Evolutionary conservation across 2,888 invertebrate species (phyloP).

Genomic region (Crocallis elinguaria): DNA sequence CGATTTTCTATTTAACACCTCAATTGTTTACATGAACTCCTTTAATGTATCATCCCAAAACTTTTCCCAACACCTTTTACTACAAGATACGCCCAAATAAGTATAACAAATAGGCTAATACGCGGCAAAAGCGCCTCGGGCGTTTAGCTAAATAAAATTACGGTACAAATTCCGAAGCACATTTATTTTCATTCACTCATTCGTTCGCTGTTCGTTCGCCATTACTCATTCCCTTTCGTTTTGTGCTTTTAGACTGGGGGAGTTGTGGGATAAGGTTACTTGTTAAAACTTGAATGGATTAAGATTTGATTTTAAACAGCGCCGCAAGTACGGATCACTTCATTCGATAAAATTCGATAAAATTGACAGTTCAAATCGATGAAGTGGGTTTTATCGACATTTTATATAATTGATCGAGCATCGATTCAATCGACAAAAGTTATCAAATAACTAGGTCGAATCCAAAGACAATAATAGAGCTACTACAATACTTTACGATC

Average conservation of each 20-base stretch:
- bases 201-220: slow-evolving; percentile 29
- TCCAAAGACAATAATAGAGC: too few relatives aligned
- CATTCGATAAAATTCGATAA: too few relatives aligned
- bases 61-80: not conserved
- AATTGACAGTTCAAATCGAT: too few relatives aligned
- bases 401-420: too few relatives aligned
- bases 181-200: slow-evolving; percentile 40
- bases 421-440: too few relatives aligned
- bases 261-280: slow-evolving; percentile 10
- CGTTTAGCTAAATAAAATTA: slow-evolving; percentile 26
- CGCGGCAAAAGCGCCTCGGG: slow-evolving; percentile 3
- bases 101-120: slow-evolving; percentile 1
- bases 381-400: too few relatives aligned
- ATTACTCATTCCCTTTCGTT: slow-evolving; percentile 34
- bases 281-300: not conserved
- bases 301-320: too few relatives aligned
- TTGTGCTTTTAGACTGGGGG: slow-evolving; percentile 14
- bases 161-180: slow-evolving; percentile 13
- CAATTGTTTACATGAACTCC: not conserved
- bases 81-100: not conserved
- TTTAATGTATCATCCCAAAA: not conserved
- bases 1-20: too few relatives aligned
- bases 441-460: too few relatives aligned
- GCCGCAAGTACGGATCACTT: too few relatives aligned
- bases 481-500: too few relatives aligned